Percentiles rank a stretch among this genome's conserved stretches.
Conservation (phyloP, 2,888 invertebrate species). For the Pantelozetes paolii region DNA sequence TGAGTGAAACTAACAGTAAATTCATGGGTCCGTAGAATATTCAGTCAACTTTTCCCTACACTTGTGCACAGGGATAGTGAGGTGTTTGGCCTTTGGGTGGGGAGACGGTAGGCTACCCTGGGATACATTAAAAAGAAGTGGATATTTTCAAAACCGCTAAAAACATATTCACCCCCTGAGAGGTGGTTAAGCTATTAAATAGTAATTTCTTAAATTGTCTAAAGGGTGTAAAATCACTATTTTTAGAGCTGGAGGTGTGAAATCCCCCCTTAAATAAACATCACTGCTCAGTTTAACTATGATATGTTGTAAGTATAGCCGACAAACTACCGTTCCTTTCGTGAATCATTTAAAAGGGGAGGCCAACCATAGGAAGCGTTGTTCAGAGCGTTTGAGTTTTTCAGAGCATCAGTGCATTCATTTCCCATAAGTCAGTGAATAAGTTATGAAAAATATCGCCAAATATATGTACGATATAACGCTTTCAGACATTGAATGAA, state of each 20-base stretch:
- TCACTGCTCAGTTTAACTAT: too few species aligned
- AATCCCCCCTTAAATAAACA: too few species aligned
- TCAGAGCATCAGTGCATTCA: slow-evolving; percentile 10
- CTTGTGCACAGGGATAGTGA: not conserved
- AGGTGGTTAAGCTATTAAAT: too few species aligned
- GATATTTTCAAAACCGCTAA: too few species aligned
- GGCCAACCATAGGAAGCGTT: not conserved
- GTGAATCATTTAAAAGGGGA: slow-evolving; percentile 17
- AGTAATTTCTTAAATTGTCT: too few species aligned
- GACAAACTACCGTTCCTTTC: not conserved
- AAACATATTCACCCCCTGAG: not conserved
- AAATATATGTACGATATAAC: not conserved
- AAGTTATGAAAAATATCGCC: not conserved
- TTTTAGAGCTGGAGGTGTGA: too few species aligned
- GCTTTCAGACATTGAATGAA: not conserved
- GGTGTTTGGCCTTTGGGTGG: too few species aligned
- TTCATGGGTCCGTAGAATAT: not conserved
- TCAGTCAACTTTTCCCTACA: not conserved
- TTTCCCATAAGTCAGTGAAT: slow-evolving; percentile 19
- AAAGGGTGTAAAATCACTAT: too few species aligned
- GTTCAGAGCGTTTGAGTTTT: not conserved
- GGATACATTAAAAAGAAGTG: too few species aligned
- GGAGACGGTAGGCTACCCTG: too few species aligned
- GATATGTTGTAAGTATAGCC: not conserved
- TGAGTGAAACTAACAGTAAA: not conserved